Conservation (phyloP, 1,140 invertebrate genomes). For the Drosophila pandora region DNA sequence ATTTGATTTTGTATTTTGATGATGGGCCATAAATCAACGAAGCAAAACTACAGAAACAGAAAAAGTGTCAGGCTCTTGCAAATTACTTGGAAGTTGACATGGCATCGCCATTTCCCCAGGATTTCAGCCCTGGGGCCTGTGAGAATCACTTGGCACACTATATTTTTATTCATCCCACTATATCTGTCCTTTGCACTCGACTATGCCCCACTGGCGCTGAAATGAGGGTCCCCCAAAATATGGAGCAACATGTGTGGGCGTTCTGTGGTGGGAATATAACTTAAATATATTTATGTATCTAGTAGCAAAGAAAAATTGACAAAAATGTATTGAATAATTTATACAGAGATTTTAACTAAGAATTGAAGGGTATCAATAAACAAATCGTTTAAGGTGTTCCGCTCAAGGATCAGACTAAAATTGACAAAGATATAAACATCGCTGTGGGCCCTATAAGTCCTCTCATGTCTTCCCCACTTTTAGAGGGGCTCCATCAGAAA, state of each 20-base stretch:
- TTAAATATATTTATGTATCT: neutral
- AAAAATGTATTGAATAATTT: too few species aligned
- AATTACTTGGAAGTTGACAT: constrained; percentile 77
- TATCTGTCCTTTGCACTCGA: neutral
- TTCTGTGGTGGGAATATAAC: constrained; percentile 4
- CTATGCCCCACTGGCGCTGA: neutral
- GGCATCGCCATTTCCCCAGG: constrained; percentile 32
- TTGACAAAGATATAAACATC: too few species aligned
- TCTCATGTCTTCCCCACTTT: too few species aligned
- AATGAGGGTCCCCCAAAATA: constrained; percentile 24
- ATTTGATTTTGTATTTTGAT: constrained; percentile 39
- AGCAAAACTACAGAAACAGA: constrained; percentile 69
- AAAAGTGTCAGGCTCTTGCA: constrained; percentile 78
- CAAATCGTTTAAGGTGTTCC: too few species aligned
- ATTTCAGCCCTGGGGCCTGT: constrained; percentile 28
- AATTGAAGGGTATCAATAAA: too few species aligned
- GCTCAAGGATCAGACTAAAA: too few species aligned
- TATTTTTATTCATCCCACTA: neutral
- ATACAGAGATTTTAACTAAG: too few species aligned
- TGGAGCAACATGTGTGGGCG: constrained; percentile 74
- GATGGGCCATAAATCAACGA: constrained; percentile 69
- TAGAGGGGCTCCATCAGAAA: too few species aligned
- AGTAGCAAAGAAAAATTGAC: too few species aligned
- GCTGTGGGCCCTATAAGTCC: too few species aligned
- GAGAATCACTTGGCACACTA: constrained; percentile 33